Conservation (phyloP, 2,113 vertebrate genomes). For the Todiramphus saurophagus region DNA sequence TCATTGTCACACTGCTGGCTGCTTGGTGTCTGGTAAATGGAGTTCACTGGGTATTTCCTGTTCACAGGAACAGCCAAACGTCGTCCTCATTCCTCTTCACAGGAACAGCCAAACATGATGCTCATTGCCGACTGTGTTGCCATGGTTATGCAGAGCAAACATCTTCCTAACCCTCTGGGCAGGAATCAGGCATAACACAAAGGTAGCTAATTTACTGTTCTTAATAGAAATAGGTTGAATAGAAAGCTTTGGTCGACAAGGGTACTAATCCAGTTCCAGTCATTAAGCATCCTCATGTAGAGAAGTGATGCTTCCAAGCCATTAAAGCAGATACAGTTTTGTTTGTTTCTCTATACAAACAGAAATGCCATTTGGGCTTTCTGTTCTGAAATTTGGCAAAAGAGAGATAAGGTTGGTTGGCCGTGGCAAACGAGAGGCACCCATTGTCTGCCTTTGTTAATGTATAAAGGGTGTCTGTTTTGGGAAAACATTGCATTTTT, state of each 20-base stretch:
- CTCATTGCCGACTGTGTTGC: slow-evolving; percentile 6
- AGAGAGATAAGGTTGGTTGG: background rate
- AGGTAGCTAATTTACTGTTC: background rate
- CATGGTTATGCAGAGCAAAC: slow-evolving; percentile 22
- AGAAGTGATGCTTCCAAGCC: background rate
- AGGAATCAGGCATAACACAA: background rate
- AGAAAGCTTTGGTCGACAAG: slow-evolving; percentile 12
- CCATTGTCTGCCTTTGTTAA: background rate
- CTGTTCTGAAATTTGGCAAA: background rate
- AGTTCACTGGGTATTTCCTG: background rate
- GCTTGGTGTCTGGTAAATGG: background rate
- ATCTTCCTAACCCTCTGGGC: background rate
- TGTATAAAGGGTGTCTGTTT: background rate
- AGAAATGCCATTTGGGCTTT: background rate
- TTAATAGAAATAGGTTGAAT: background rate
- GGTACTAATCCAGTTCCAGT: background rate
- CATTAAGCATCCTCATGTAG: background rate
- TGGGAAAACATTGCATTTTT: background rate
- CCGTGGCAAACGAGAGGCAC: background rate
- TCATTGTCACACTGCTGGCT: background rate
- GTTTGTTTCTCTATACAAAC: background rate
- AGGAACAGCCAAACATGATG: background rate
- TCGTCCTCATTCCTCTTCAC: background rate
- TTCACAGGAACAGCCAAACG: background rate
- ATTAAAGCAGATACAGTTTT: background rate